phyloP scores from a whole-genome alignment of 2,888 invertebrate genomes.

The Mechanitis mazaeus region DNA sequence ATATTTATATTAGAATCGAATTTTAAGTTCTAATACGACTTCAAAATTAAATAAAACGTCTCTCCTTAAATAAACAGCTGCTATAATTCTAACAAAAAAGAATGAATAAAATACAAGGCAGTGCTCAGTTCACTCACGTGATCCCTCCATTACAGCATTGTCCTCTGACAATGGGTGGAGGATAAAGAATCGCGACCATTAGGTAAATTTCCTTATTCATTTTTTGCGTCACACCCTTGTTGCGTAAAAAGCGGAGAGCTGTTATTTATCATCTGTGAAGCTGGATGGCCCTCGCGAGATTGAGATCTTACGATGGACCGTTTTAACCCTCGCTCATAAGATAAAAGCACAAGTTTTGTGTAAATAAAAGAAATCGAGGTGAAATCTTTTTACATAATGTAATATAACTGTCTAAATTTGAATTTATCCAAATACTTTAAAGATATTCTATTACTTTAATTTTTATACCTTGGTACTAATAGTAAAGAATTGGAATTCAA shows the following conservation, averaged over 20 bases:
- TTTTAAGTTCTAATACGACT: not conserved
- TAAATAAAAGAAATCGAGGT: too few relatives aligned
- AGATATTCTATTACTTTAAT: too few relatives aligned
- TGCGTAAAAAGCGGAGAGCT: constrained; percentile 59
- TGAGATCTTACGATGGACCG: constrained; percentile 57
- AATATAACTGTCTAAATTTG: too few relatives aligned
- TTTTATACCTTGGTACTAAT: too few relatives aligned
- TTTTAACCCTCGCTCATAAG: constrained; percentile 28
- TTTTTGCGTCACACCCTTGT: constrained; percentile 73
- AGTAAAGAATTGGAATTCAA: too few relatives aligned
- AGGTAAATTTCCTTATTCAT: constrained; percentile 77
- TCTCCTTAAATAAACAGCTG: constrained; percentile 7
- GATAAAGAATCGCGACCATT: constrained; percentile 75
- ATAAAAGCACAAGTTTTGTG: too few relatives aligned
- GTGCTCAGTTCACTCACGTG: constrained; percentile 64
- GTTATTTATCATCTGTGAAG: constrained; percentile 62
- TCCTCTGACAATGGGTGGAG: constrained; percentile 70
- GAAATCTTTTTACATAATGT: too few relatives aligned
- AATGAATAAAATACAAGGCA: constrained; percentile 45
- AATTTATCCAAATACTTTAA: too few relatives aligned
- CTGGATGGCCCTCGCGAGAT: constrained; percentile 46
- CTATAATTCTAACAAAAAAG: constrained; percentile 20
- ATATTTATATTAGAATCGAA: not conserved
- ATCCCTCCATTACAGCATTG: constrained; percentile 75
- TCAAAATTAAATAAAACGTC: not conserved